Base-by-base conservation (phyloP, 2,797 vertebrate species). In the Pseudochaenichthys georgianus region DNA sequence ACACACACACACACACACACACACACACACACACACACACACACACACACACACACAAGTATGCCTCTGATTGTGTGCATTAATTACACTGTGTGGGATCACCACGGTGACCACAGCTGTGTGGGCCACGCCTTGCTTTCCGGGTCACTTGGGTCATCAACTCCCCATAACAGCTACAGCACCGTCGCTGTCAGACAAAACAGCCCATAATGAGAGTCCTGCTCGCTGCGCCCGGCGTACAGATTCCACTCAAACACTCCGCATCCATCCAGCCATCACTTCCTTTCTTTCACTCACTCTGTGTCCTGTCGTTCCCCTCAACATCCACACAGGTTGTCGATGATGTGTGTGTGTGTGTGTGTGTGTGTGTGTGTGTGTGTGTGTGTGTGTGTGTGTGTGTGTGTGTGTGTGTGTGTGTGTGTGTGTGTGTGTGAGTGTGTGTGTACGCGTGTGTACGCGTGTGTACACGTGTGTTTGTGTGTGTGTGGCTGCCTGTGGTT, bases 21-120 rank as follows among this genome's bases (percentile, higher is more conserved):
- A n/a, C n/a, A n/a, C n/a, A n/a, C n/a, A n/a, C n/a, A n/a, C n/a
- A 23, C 23, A 23, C 23, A 23, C 23, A 23, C 23, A 23, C 23
- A 23, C 23, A 23, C 23, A 23, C 23, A 23, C 23, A 23, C 23
- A 28, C 23, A 28, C 23, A 28, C 23, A 28, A 78, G 15, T 60
- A 75, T 65, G 28, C 92, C 84, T 91, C 89, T 95, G 88, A 96
- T 96, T 96, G 96, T 96, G 95, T 95, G 96, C 96, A 95, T 96
- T 97, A 97, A 98, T 98, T 98, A 96, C 96, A 97, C 96, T 96
- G 96, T 97, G 96, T 97, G 96, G 97, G 96, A 97, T 97, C 96
- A 96, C 96, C 95, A 95, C 96, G 92, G 96, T 97, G 96, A 97
- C 97, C 96, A 96, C 97, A 97, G 97, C 97, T 98, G 97, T 95